Base-by-base conservation (phyloP, 2,888 invertebrate species). In the Ophion obscuratus region DNA sequence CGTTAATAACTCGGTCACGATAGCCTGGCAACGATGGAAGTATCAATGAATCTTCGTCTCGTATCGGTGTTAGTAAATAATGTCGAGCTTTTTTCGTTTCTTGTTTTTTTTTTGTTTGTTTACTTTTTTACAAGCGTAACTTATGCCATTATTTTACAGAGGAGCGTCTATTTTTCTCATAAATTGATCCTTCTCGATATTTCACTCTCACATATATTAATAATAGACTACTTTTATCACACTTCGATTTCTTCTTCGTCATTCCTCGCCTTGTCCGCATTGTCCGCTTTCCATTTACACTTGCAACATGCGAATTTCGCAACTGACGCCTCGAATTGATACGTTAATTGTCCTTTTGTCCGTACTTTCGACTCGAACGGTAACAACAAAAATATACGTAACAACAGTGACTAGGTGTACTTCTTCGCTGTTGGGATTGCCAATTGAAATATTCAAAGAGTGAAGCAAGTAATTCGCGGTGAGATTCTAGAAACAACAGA, bases 121-220 rank as follows among this genome's bases (percentile, higher is more conserved):
- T 77, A 81, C 70, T 84, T 88, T 88, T 92, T 92, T 93, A 93
- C 93, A 93, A 93, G 94, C 93, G 91, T 93, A 92, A 92, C 91
- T 90, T 92, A 93, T 92, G 91, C 90, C 91, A 91, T 93, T 94
- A 93, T 93, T 93, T 93, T 93, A 93, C 93, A 93, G 88, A 92
- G 90, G 90, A 92, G 89, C 87, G 89, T 90, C 87, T 89, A 80
- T 79, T 75, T 31, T 81, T 85, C 66, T 81, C 86, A 79, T 61
- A 61, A 86, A 82, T 86, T 80, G 78, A 82, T 70, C 71, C 81
- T 73, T 82, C 79, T 86, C 87, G 78, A 85, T 84, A 83, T 76
- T 86, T 59, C 81, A 77, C 80, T 76, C 83, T 86, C 76, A 80
- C 85, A 81, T 87, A 81, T 86, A 88, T 87, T 17, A 83, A 83